Percentiles rank a stretch among this genome's conserved stretches.
Conservation (phyloP, 2,888 invertebrate species). For the Acleris holmiana region DNA sequence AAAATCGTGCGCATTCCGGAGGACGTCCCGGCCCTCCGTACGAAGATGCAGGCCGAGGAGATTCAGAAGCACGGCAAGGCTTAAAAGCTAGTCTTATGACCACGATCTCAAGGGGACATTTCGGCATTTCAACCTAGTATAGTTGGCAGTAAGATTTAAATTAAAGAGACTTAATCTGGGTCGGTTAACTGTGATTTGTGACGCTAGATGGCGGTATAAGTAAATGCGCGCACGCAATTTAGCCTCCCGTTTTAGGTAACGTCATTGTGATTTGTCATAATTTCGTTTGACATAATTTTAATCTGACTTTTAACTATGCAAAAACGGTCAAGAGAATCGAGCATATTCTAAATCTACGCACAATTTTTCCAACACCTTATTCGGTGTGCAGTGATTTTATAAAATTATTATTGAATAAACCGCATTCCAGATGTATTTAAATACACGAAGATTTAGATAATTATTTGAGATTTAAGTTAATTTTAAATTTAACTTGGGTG, state of each 20-base stretch:
- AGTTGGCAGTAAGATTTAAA: slow-evolving; percentile 19
- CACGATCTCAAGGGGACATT: slow-evolving; percentile 46
- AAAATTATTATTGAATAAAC: slow-evolving; percentile 36
- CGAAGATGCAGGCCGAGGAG: slow-evolving; percentile 89
- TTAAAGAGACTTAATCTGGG: background rate
- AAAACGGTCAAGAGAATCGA: slow-evolving; percentile 31
- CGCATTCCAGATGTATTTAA: slow-evolving; percentile 13
- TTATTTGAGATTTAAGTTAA: slow-evolving; percentile 42
- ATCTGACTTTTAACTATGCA: slow-evolving; percentile 19
- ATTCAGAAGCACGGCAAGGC: slow-evolving; percentile 66
- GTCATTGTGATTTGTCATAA: slow-evolving; percentile 16
- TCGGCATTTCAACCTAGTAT: slow-evolving; percentile 29
- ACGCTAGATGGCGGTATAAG: background rate
- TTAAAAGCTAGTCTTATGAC: slow-evolving; percentile 48
- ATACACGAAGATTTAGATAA: slow-evolving; percentile 35
- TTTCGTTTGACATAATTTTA: slow-evolving; percentile 16
- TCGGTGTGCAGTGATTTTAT: slow-evolving; percentile 44
- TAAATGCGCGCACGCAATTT: background rate
- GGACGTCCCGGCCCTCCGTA: slow-evolving; percentile 89
- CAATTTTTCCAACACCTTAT: slow-evolving; percentile 45
- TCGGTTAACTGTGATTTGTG: background rate
- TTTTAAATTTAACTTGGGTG: slow-evolving; percentile 58
- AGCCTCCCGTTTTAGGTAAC: background rate
- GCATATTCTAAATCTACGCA: slow-evolving; percentile 55
- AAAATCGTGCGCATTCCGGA: slow-evolving; percentile 93